Conservation (phyloP, 2,113 vertebrate species). For the Tringa solitaria region DNA sequence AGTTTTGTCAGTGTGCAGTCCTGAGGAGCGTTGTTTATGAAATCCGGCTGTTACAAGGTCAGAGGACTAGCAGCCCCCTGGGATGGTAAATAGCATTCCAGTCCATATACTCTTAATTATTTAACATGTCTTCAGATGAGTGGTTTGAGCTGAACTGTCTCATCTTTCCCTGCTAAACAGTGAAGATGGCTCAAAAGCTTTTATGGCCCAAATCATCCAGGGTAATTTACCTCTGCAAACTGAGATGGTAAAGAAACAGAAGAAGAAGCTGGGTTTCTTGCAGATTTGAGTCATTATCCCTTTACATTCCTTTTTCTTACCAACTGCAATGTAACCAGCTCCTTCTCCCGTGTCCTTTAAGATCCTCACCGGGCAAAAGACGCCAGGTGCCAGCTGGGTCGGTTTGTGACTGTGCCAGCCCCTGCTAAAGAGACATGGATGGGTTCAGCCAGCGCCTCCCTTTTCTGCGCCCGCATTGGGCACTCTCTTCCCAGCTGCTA, state of each 20-base stretch:
- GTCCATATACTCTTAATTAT: slow-evolving; percentile 56
- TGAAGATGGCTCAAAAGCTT: slow-evolving; percentile 43
- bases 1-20: neutral
- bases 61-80: neutral
- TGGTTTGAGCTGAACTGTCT: slow-evolving; percentile 36
- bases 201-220: slow-evolving; percentile 22
- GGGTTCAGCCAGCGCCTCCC: neutral
- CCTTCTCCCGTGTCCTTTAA: neutral
- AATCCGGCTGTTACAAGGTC: slow-evolving; percentile 29
- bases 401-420: neutral
- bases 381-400: neutral
- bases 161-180: slow-evolving; percentile 45
- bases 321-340: neutral
- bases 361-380: neutral
- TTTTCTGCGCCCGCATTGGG: neutral
- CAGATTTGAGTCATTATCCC: neutral
- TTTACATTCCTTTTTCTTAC: neutral
- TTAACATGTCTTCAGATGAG: slow-evolving; percentile 40
- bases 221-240: slow-evolving; percentile 5
- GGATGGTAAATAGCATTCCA: slow-evolving; percentile 38
- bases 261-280: neutral
- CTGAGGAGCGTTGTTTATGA: neutral
- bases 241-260: neutral
- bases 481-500: neutral
- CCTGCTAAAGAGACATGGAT: neutral